These are phyloP conservation scores for Thrips palmi DNA, from an alignment of 1,140 invertebrate genomes.

Conservation along the genomic window DNA sequence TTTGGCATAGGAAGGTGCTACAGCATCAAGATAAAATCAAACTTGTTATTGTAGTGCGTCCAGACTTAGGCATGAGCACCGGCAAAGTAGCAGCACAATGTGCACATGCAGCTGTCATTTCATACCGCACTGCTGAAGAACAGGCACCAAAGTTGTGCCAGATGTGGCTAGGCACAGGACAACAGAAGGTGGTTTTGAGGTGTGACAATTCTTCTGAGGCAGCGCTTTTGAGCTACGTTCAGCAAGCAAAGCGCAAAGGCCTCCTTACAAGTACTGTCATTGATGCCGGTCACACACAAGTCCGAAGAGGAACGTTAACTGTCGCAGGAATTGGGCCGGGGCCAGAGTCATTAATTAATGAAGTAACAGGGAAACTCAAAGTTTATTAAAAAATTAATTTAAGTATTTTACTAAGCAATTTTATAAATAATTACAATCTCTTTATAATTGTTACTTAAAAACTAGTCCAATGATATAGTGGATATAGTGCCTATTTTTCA, in stretches of 20 bases:
- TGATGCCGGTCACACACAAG: slow-evolving; percentile 83
- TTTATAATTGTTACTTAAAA: no score
- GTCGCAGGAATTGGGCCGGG: slow-evolving; percentile 84
- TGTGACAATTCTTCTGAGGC: slow-evolving; percentile 33
- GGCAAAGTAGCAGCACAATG: slow-evolving; percentile 89
- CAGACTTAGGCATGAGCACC: slow-evolving; percentile 85
- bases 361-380: slow-evolving; percentile 76
- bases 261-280: slow-evolving; percentile 53
- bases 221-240: slow-evolving; percentile 40
- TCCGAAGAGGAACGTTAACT: slow-evolving; percentile 65
- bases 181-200: slow-evolving; percentile 56
- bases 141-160: slow-evolving; percentile 41
- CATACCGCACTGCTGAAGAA: slow-evolving; percentile 45
- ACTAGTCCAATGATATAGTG: no score
- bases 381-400: slow-evolving; percentile 55
- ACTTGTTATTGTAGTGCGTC: slow-evolving; percentile 71
- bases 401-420: no score
- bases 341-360: slow-evolving; percentile 47
- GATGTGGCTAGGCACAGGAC: slow-evolving; percentile 58
- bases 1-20: not conserved
- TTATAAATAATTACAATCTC: no score
- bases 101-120: slow-evolving; percentile 70
- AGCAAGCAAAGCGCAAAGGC: slow-evolving; percentile 43
- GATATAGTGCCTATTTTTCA: no score
- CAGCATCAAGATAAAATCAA: slow-evolving; percentile 25